A percentile compares a stretch with the other conserved stretches of the same genome.
These are phyloP conservation scores for Laspeyria flexula DNA, from an alignment of 2,888 invertebrate species.

Conservation along the genomic window DNA sequence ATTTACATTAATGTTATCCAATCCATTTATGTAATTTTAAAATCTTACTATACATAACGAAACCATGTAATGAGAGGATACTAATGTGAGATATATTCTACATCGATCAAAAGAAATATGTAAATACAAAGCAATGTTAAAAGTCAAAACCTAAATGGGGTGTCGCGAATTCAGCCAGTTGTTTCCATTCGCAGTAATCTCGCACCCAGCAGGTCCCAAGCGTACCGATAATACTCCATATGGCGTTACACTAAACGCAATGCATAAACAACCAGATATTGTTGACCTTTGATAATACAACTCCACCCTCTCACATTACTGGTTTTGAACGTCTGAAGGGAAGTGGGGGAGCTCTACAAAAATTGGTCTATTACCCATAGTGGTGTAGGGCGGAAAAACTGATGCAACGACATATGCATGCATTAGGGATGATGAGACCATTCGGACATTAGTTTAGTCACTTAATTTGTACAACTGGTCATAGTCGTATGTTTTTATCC, in stretches of 20 bases:
- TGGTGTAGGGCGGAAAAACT: conserved; percentile 74
- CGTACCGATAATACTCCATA: conserved; percentile 84
- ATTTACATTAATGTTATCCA: no score
- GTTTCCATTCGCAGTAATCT: conserved; percentile 75
- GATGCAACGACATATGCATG: conserved; percentile 84
- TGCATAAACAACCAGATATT: conserved; percentile 66
- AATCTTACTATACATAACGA: no score
- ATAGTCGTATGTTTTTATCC: conserved; percentile 32
- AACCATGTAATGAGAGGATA: no score
- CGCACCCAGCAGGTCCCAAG: conserved; percentile 75
- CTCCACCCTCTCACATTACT: conserved; percentile 8
- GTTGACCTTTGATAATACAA: conserved; percentile 48
- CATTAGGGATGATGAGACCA: conserved; percentile 81
- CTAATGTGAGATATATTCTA: no score
- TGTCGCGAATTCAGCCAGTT: conserved; percentile 76
- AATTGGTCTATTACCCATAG: conserved; percentile 68
- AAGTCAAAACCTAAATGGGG: conserved; percentile 48
- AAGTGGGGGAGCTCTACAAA: conserved; percentile 45
- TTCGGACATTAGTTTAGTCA: conserved; percentile 68
- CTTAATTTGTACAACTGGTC: conserved; percentile 78
- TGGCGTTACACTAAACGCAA: conserved; percentile 76
- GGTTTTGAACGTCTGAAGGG: conserved; percentile 10
- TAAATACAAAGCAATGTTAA: neutral
- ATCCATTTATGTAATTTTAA: no score
- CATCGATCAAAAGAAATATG: no score